Percentiles rank a stretch among this genome's conserved stretches.
Conservation (phyloP, 2,113 vertebrate species). For the Triplophysa dalaica region DNA sequence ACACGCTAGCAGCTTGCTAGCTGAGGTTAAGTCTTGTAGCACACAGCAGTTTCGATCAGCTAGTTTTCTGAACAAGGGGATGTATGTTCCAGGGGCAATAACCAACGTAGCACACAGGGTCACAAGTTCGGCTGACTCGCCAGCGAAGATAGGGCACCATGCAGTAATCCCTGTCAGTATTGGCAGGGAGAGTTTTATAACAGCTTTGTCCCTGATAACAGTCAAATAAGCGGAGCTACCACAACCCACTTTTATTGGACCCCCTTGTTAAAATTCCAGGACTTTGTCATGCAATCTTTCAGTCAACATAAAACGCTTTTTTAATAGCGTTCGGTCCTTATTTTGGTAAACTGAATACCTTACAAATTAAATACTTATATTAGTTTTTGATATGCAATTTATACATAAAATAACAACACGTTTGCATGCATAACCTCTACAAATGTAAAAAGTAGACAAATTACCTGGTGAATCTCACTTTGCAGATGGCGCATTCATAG, state of each 20-base stretch:
- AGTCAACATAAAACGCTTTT: constrained; percentile 65
- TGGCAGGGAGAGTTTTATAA: constrained; percentile 70
- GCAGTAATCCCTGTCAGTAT: constrained; percentile 68
- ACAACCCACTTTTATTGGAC: constrained; percentile 75
- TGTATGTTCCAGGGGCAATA: constrained; percentile 69
- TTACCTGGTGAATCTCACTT: constrained; percentile 84
- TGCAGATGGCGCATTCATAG: constrained; percentile 94
- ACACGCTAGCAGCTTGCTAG: constrained; percentile 54
- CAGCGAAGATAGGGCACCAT: constrained; percentile 63
- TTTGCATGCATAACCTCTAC: no score
- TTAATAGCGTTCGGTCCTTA: constrained; percentile 61
- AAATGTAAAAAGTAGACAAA: constrained; percentile 18
- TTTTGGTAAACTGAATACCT: constrained; percentile 34
- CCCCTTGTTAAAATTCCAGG: constrained; percentile 69
- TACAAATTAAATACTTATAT: constrained; percentile 19
- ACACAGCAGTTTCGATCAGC: constrained; percentile 58
- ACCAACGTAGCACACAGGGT: constrained; percentile 72
- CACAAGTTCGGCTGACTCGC: constrained; percentile 74
- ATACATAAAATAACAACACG: not conserved
- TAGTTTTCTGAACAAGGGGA: constrained; percentile 57
- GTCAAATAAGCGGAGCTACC: constrained; percentile 57
- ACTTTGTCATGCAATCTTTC: constrained; percentile 70
- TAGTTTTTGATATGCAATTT: not conserved
- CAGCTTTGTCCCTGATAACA: constrained; percentile 55
- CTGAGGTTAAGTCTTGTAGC: constrained; percentile 5